Evolutionary conservation across 2,113 vertebrate species (phyloP).

Genomic region (Dinomys branickii): DNA sequence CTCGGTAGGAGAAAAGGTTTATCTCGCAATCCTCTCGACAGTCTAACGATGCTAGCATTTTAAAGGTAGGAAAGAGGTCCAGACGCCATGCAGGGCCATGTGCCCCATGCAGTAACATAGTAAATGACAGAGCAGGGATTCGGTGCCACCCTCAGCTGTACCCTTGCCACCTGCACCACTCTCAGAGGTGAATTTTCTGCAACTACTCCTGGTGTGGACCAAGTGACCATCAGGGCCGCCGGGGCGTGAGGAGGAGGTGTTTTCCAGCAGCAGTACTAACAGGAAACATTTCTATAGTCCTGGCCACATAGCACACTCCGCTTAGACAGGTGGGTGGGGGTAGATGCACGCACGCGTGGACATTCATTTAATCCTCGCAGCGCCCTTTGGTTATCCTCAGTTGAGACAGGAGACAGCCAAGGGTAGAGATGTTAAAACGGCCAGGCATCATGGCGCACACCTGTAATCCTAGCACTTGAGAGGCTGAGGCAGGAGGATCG

Average conservation of each 20-base stretch:
- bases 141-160: background rate
- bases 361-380: background rate
- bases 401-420: background rate
- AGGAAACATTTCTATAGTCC: background rate
- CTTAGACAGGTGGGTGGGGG: background rate
- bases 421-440: background rate
- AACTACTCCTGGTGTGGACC: background rate
- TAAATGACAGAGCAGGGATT: background rate
- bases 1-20: background rate
- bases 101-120: background rate
- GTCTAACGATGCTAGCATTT: background rate
- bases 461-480: too few relatives aligned
- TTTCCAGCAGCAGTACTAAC: constrained; percentile 1
- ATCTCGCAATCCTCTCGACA: background rate
- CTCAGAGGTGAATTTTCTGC: background rate
- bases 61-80: background rate
- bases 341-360: too few relatives aligned
- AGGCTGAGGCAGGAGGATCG: too few relatives aligned
- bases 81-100: too few relatives aligned
- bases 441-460: too few relatives aligned
- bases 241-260: background rate
- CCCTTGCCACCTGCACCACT: background rate
- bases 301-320: background rate
- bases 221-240: background rate
- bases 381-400: background rate